Evolutionary conservation across 2,888 invertebrate species (phyloP), one percentile per base, ranked within the genome.

Genomic region (Trachelus iudaicus): DNA sequence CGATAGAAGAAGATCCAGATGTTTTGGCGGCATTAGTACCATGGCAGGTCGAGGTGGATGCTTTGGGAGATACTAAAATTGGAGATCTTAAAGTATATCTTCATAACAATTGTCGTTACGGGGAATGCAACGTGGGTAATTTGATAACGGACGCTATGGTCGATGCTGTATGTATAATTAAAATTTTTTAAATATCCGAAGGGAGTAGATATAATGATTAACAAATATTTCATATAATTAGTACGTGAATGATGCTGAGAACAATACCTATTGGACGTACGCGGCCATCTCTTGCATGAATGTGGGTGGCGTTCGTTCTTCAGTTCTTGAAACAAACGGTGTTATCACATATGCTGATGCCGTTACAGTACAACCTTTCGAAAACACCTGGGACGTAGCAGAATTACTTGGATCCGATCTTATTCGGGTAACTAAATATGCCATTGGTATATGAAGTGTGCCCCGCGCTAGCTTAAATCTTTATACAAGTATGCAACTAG

Each of bases 61-160:
- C 91, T 37, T 83, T 90, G 77, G 95, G 94, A 0, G 92, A 91
- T 1, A 89, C 92, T 79, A 90, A 93, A n/a, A 87, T 97, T 4
- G 97, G 96, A 0, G 83, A 81, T 2, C 93, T 94, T 0, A 90
- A 92, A 82, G 95, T 96, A 0, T 89, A 92, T 23, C 88, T 97
- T 69, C 92, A 93, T 1, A 93, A 92, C 69, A 86, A 89, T 1
- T 96, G 96, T 84, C 87, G 93, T 1, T 91, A 92, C 13, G 87
- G 86, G 0, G 97, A 97, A 90, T 97, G 97, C 86, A 95, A 95
- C 85, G 90, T 97, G 75, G 97, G 96, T 35, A 95, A 94, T 88
- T 94, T 96, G 35, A 93, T 96, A 76, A 93, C 95, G 56, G 96
- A 97, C 82, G 94, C 96, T 0, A 94, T 95, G 92, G 92, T 96